Evolutionary conservation across 2,888 invertebrate species (phyloP), one percentile per base, ranked within the genome.

Genomic region (Lithophane leautieri): DNA sequence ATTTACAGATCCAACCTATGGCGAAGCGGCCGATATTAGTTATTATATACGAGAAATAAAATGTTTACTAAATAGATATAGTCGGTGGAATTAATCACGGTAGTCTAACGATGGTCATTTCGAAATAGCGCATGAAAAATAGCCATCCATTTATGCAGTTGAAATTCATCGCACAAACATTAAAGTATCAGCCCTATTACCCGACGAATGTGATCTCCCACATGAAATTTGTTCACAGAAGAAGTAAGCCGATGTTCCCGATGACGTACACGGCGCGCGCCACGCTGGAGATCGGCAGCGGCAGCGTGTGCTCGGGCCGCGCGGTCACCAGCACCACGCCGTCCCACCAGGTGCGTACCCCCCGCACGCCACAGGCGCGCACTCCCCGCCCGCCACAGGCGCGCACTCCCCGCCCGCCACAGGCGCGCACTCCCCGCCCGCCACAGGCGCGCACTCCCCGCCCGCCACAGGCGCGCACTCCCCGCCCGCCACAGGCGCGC

Each of bases 181-280:
- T 9, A 25, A 28, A 69, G 11, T 34, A 9, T 50, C 60, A 25
- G 9, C n/a, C 14, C 19, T 34, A 16, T 42, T n/a, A n/a, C 16
- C 12, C 34, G 25, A n/a, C 50, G 73, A 66, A 61, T 56, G 54
- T 84, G 73, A 83, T 70, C 28, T 70, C 40, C 72, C 58, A 44
- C 81, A 84, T 61, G 72, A 40, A 72, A 82, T 79, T 91, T 93
- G 92, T 93, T 90, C 90, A 87, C 94, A 96, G 96, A 90, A 92
- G 95, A 92, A 94, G 94, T 90, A 95, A 95, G 92, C 93, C 95
- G 90, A 91, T 91, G 93, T 94, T 94, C 93, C 96, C 95, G 91
- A 93, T 96, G 94, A 96, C 95, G 92, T 97, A 96, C 93, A 97
- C 97, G 88, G 95, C 97, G 89, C 95, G 96, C 89, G 96, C 96